Base-by-base conservation (phyloP, 2,888 invertebrate species). In the Carcina quercana region DNA sequence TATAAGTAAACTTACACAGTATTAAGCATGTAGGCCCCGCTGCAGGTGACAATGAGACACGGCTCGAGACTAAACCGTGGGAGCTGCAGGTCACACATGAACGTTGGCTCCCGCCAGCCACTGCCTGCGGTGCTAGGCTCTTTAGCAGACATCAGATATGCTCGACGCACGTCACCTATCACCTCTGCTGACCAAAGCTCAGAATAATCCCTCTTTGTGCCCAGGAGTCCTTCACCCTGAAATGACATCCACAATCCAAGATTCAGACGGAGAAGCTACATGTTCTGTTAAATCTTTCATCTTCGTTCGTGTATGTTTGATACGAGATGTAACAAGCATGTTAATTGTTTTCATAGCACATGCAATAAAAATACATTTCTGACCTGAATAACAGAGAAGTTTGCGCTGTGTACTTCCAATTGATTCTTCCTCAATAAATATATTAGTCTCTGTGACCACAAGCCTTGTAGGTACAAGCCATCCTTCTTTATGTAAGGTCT, bases 31-130 rank as follows among this genome's bases (percentile, higher is more conserved):
- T 87, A 89, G 15, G 86, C 85, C 10, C 85, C 86, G 30, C 71
- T 63, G 15, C 74, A 76, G 2, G 88, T 88, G 11, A 89, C 67
- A 5, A 89, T 56, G 1, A 88, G 61, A 45, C 88, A 88, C 0
- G 79, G 68, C 37, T 86, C 83, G 3, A 85, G 42, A 6, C 53
- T 55, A 33, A 84, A 82, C 15, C 83, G 53, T 1, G 84, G 84
- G 29, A 84, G 45, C 32, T 79, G 75, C 29, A 85, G 40, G 28
- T 84, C 80, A 34, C 76, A 76, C 56, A 83, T 56, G 26, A 83
- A 83, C 0, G 79, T 80, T 0, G 84, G 83, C 20, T 78, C 74
- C 2, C 53, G 58, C 85, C 85, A 85, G 0, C 73, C 74, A 0
- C 46, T 47, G 0, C 51, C 25, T 11, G 47, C 29, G 0, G 54